phyloP scores from a whole-genome alignment of 2,797 vertebrate genomes.

The Neopelma chrysocephalum region DNA sequence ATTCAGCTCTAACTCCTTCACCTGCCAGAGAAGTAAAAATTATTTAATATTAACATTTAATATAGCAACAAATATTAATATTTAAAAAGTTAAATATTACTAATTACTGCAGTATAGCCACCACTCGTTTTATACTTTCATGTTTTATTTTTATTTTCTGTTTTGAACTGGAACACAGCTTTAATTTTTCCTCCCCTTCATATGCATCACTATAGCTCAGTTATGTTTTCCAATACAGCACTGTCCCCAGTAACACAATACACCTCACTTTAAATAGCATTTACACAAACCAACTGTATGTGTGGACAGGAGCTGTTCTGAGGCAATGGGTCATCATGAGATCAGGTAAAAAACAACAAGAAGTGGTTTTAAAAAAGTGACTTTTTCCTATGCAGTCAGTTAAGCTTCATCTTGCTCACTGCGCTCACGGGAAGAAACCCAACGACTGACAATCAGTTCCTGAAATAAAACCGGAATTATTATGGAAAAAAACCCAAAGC shows the following conservation, averaged over 20 bases:
- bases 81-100: neutral
- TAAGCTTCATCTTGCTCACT: slow-evolving; percentile 82
- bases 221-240: neutral
- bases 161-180: neutral
- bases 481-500: neutral
- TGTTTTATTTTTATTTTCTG: neutral
- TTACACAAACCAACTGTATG: neutral
- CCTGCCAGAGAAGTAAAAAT: neutral
- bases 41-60: neutral
- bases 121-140: neutral
- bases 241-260: neutral
- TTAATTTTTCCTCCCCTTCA: neutral
- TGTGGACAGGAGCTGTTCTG: neutral
- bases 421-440: slow-evolving; percentile 89
- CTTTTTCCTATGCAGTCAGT: neutral
- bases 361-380: neutral
- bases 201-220: neutral
- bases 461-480: slow-evolving; percentile 59
- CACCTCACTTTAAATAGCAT: neutral
- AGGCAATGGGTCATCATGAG: neutral
- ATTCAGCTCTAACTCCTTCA: neutral
- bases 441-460: slow-evolving; percentile 86
- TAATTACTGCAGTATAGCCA: neutral
- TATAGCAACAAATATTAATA: neutral
- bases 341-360: neutral